These are phyloP conservation scores for Rhodophaea formosa DNA, from an alignment of 2,888 invertebrate genomes.

Conservation along the genomic window DNA sequence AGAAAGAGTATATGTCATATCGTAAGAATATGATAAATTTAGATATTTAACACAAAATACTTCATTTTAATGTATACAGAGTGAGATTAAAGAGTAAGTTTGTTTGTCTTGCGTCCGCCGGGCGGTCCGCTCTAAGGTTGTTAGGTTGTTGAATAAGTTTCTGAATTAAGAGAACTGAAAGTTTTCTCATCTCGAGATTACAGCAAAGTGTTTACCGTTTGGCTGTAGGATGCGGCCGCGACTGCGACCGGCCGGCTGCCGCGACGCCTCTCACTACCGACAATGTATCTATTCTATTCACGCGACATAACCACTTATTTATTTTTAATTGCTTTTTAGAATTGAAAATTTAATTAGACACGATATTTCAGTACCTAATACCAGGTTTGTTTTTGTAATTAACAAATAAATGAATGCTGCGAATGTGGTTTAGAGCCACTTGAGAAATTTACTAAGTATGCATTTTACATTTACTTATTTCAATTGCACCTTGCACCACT, in stretches of 20 bases:
- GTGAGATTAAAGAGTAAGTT: slow-evolving; percentile 73
- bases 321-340: slow-evolving; percentile 33
- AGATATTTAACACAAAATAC: slow-evolving; percentile 17
- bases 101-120: slow-evolving; percentile 75
- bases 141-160: slow-evolving; percentile 82
- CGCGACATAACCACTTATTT: slow-evolving; percentile 32
- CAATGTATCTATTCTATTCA: slow-evolving; percentile 21
- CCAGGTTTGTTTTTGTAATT: not conserved
- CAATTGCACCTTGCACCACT: too few relatives aligned
- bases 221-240: slow-evolving; percentile 75
- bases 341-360: slow-evolving; percentile 3
- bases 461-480: too few relatives aligned
- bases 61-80: slow-evolving; percentile 57
- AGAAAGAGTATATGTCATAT: too few relatives aligned
- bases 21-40: not conserved
- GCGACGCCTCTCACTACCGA: slow-evolving; percentile 25
- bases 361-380: not conserved
- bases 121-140: slow-evolving; percentile 78
- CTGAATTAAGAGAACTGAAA: slow-evolving; percentile 83
- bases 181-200: slow-evolving; percentile 83
- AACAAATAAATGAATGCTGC: not conserved
- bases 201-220: slow-evolving; percentile 82
- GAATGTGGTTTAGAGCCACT: too few relatives aligned
- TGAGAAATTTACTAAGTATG: too few relatives aligned
- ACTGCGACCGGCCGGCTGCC: slow-evolving; percentile 40